Base-by-base conservation (phyloP, 1,140 invertebrate species). In the Triops cancriformis region DNA sequence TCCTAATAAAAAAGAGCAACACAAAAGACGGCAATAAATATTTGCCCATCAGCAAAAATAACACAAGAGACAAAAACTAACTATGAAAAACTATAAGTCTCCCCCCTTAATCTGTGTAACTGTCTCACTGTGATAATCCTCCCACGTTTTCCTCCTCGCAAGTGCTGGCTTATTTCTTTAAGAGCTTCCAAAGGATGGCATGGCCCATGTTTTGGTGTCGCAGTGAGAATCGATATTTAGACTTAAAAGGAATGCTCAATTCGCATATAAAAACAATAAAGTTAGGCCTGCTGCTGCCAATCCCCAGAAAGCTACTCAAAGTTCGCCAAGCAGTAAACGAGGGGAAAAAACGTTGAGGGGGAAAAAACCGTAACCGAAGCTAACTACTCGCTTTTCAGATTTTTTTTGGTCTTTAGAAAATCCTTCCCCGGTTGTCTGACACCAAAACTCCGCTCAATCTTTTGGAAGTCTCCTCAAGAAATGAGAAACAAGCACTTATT, bases 131-230 rank as follows among this genome's bases (percentile, higher is more conserved):
- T 27, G 37, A 77, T 73, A 73, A 12, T 72, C 43, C 9, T 28
- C 27, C 10, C 6, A 11, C 41, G 10, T 18, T 72, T 77, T 73
- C 41, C 31, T 51, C n/a, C 45, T 41, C 43, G 7, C 23, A 31
- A 73, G 77, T 74, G 77, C 72, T 42, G 72, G 77, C 77, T 78
- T 74, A 78, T 78, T 78, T 78, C 73, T 78, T 74, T 28, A 74
- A 73, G 72, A 74, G 41, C 42, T 41, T 73, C 73, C 74, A 42
- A 73, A 42, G 73, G 37, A 45, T 78, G 72, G 77, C 72, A 78
- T 73, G 42, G 72, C 41, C 73, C 43, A 23, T 42, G 77, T 78
- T 78, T 78, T 78, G 77, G 77, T 78, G 77, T 78, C 77, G 23
- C 37, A 23, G 72, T 78, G 64, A 73, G 26, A 73, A 23, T 45